A percentile compares a stretch with the other conserved stretches of the same genome.
Evolutionary conservation across 2,888 invertebrate species (phyloP).

Genomic region (Conistra vaccinii): DNA sequence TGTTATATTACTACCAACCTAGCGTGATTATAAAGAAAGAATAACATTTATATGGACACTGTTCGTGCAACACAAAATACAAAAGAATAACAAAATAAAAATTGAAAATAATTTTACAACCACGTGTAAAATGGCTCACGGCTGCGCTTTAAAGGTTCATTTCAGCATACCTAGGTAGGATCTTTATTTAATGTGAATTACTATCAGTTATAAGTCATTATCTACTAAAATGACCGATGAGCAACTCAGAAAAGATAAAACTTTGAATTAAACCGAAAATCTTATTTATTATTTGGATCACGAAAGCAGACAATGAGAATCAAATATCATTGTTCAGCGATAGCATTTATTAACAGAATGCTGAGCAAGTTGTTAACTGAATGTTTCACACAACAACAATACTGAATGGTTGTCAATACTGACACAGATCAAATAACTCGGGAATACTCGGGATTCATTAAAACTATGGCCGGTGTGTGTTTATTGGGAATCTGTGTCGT

Average conservation of each 20-base stretch:
- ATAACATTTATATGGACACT: too few species aligned
- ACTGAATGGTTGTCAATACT: slow-evolving; percentile 22
- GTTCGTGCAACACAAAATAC: too few species aligned
- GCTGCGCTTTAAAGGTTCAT: too few species aligned
- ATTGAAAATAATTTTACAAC: too few species aligned
- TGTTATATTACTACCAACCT: too few species aligned
- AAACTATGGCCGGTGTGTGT: not conserved
- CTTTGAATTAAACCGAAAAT: not conserved
- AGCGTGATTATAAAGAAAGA: too few species aligned
- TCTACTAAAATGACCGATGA: not conserved
- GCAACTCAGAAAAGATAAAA: not conserved
- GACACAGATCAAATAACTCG: slow-evolving; percentile 24
- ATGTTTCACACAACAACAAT: slow-evolving; percentile 26
- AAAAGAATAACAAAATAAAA: too few species aligned
- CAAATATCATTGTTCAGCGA: slow-evolving; percentile 22
- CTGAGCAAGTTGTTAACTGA: slow-evolving; percentile 25
- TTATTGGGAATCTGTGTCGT: not conserved
- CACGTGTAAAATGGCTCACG: too few species aligned
- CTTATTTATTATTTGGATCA: slow-evolving; percentile 1
- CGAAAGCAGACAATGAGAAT: slow-evolving; percentile 5
- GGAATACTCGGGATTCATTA: slow-evolving; percentile 5
- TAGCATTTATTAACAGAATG: slow-evolving; percentile 28
- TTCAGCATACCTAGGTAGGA: too few species aligned
- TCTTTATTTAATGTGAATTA: not conserved
- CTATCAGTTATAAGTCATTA: not conserved